Evolutionary conservation across 2,888 invertebrate species (phyloP), one percentile per base, ranked within the genome.

Genomic region (Apoderus coryli): DNA sequence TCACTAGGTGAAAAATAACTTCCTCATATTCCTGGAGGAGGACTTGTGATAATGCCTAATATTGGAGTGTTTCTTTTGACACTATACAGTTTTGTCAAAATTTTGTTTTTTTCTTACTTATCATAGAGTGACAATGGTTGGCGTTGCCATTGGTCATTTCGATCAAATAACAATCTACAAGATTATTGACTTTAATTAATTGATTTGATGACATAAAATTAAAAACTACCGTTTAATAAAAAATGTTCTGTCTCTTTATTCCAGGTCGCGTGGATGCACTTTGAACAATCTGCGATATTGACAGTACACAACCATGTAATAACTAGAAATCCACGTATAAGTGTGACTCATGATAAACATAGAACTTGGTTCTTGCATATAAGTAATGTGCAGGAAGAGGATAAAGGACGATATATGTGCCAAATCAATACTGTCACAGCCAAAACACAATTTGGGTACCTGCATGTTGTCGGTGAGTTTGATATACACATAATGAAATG

Each of bases 221-320:
- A n/a, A n/a, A n/a, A n/a, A n/a, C n/a, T n/a, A n/a, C n/a, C n/a
- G n/a, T n/a, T n/a, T n/a, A n/a, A n/a, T n/a, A n/a, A n/a, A n/a
- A 28, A 24, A 19, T 28, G 10, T 6, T 3, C 25, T 13, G 9
- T 27, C 19, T 30, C 29, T 44, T 49, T 37, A 40, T 60, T 63
- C 16, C 64, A 90, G 90, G 88, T 90, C 41, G 90, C 89, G 47
- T 90, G 89, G 90, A 89, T 90, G 80, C 82, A 89, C 59, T 88
- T 84, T 58, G 89, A 89, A 58, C 86, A 86, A 60, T 86, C 86
- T 30, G 88, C 89, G 27, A 89, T 90, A 51, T 61, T 90, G 52
- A 88, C 89, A 25, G 88, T 89, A 29, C 86, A 89, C 63, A 86
- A 82, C 61, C 88, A 89, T 64, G 89, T 90, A 54, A 89, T 90